A percentile compares a stretch with the other conserved stretches of the same genome.
Evolutionary conservation across 2,888 invertebrate species (phyloP).

Genomic region (Sinohyriopsis cumingii): DNA sequence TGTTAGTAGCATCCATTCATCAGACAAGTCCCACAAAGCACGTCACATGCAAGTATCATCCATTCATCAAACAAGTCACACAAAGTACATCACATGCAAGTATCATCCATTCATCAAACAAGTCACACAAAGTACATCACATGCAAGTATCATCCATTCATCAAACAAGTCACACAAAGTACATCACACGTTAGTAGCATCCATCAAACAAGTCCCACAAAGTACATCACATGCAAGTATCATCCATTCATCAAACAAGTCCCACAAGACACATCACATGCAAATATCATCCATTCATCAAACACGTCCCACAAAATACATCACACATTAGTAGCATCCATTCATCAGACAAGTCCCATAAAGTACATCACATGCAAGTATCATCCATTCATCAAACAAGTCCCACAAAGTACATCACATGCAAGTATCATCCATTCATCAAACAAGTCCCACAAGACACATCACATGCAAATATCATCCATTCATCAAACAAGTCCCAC

Average conservation of each 20-base stretch:
- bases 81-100: background rate
- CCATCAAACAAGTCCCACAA: background rate
- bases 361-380: background rate
- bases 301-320: constrained; percentile 67
- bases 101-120: background rate
- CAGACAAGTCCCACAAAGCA: background rate
- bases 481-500: background rate
- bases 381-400: too few species aligned
- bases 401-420: background rate
- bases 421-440: background rate
- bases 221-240: too few species aligned
- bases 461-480: too few species aligned
- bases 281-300: constrained; percentile 80
- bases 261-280: too few species aligned
- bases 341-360: background rate
- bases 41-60: background rate
- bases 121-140: background rate
- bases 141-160: background rate
- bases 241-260: too few species aligned
- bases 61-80: background rate
- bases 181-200: background rate
- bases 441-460: too few species aligned
- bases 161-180: background rate
- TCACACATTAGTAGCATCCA: constrained; percentile 53
- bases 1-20: background rate